A percentile compares a stretch with the other conserved stretches of the same genome.
Evolutionary conservation across 2,888 invertebrate genomes (phyloP).

Genomic region (Trichacis sp.): DNA sequence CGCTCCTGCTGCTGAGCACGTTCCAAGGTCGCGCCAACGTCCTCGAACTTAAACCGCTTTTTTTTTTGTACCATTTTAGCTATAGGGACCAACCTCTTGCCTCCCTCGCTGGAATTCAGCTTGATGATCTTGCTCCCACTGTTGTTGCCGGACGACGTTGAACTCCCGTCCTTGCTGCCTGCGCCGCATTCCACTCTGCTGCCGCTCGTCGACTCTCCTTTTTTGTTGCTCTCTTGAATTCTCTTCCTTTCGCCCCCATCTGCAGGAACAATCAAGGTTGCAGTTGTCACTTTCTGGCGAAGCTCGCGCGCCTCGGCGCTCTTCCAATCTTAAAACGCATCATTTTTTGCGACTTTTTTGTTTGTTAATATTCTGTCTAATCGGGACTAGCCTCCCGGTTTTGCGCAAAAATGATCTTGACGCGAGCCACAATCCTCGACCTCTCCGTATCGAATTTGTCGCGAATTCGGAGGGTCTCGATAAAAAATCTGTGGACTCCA

Average conservation of each 20-base stretch:
- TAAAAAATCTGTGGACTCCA: constrained; percentile 50
- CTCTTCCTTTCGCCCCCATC: constrained; percentile 68
- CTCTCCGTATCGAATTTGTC: constrained; percentile 7
- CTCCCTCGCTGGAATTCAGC: constrained; percentile 72
- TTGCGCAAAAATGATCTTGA: not conserved
- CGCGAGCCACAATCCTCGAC: not conserved
- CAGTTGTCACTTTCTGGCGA: constrained; percentile 60
- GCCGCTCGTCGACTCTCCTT: constrained; percentile 67
- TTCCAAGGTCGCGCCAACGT: constrained; percentile 54
- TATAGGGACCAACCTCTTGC: constrained; percentile 72
- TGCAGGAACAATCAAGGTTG: constrained; percentile 67
- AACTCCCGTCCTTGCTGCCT: constrained; percentile 58
- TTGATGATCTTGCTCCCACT: constrained; percentile 72
- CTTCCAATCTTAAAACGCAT: not conserved
- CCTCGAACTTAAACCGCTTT: constrained; percentile 58
- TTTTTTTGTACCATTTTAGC: constrained; percentile 55
- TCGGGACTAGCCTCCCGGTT: not conserved
- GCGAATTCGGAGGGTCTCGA: not conserved
- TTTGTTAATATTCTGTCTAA: too few relatives aligned
- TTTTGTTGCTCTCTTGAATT: constrained; percentile 64
- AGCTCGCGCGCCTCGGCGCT: constrained; percentile 16
- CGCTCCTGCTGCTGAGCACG: constrained; percentile 52
- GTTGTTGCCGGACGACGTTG: constrained; percentile 62
- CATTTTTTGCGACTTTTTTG: too few relatives aligned
- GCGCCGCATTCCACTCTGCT: constrained; percentile 62